Evolutionary conservation across 1,140 invertebrate genomes (phyloP), one percentile per base, ranked within the genome.

Genomic region (Bradynema listronoti): DNA sequence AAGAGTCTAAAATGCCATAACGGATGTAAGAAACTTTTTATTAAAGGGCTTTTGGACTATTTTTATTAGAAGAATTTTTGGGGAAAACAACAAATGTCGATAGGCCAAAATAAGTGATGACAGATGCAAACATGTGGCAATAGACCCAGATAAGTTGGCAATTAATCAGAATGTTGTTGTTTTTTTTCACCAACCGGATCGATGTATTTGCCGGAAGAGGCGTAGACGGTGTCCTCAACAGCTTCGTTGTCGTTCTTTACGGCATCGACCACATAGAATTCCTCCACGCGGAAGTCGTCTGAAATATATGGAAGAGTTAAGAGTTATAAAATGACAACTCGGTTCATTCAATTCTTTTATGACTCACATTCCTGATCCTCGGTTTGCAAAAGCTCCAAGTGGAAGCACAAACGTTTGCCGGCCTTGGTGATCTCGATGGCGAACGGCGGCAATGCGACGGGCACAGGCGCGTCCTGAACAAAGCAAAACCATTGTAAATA

Each of bases 171-270:
- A n/a, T n/a, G n/a, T n/a, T n/a, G n/a, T n/a, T n/a, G n/a, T n/a
- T n/a, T n/a, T n/a, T n/a, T 49, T 49, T 11, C 25, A 53, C 3
- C 16, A 47, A 73, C 71, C 29, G 63, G 58, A 45, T 75, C 73
- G 42, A 75, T 77, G 54, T 75, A 78, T 56, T 70, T 65, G 29
- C 73, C 73, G 19, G 73, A 72, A 22, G 75, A 78, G 14, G 67
- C 60, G 39, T 77, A 77, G 19, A 78, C 65, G 1, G 65, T 52
- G 9, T 73, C 56, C 9, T 54, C 65, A 27, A 73, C 67, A 34
- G 66, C 75, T 24, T 73, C 66, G 47, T 63, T 63, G n/a, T 45
- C 65, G 24, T 55, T 53, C n/a, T 68, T 72, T 16, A 56, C 66
- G 14, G 76, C 66, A 25, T 68, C 68, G 43, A 75, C 75, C 27